Evolutionary conservation across 2,888 invertebrate species (phyloP), one percentile per base, ranked within the genome.

Genomic region (Polyommatus iphigenia): DNA sequence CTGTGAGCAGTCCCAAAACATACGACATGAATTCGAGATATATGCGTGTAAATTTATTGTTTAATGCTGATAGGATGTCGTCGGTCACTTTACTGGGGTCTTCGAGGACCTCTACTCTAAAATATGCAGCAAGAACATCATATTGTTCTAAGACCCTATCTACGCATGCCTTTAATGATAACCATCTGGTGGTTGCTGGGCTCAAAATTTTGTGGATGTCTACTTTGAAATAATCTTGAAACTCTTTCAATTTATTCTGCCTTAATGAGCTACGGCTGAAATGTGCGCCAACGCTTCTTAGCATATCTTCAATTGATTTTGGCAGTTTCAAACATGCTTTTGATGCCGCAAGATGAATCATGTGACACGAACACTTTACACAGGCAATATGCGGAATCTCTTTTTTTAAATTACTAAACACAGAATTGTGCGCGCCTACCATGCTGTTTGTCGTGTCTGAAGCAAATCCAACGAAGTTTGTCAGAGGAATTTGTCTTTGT

Each of bases 321-420:
- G 88, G 88, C 32, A 88, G 80, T 80, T 84, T 84, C 3, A 86
- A 79, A 80, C 87, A 87, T 32, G 87, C 87, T 80, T 87, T 83
- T 10, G 83, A 83, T 76, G 85, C 81, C 57, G 84, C 82, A 77
- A 87, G 81, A 80, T 87, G 83, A 62, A 85, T 83, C 81, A 85
- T 83, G 79, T 87, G 88, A 79, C 87, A 88, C 46, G 83, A 84
- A 79, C 86, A 89, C 80, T 85, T 87, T 41, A 87, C 79, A 50
- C 81, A 83, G 8, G 84, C 82, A 79, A 87, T 85, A 76, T 82
- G 77, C 46, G 86, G 85, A 29, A 83, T 54, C 46, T 77, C 76
- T 73, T 80, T 76, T 77, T 79, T 80, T 4, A 82, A 41, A 20
- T 32, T 72, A 62, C 78, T 72, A 80, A 81, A 81, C 10, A 81